These are phyloP conservation scores for Porites lobata DNA, from an alignment of 92 coral and sea anemone genomes.

Conservation along the genomic window DNA sequence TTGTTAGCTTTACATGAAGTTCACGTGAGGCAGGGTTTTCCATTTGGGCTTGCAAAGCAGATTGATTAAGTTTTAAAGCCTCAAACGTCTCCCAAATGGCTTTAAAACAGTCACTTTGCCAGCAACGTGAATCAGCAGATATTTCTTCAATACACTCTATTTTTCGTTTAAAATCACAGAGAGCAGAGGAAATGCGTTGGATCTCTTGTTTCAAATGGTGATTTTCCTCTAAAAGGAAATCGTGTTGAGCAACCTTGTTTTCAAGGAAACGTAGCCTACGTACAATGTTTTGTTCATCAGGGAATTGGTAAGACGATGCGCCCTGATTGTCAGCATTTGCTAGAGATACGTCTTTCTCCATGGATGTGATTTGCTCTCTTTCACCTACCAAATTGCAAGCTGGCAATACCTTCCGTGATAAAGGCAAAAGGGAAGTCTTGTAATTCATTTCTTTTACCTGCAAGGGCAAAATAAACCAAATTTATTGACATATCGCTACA, in stretches of 20 bases:
- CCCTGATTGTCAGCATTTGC: not conserved
- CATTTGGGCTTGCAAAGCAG: not conserved
- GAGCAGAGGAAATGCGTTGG: not conserved
- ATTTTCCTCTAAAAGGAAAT: not conserved
- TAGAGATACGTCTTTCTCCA: not conserved
- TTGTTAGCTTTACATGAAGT: not conserved
- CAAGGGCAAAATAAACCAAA: too few relatives aligned
- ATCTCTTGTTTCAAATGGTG: not conserved
- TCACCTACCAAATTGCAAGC: not conserved
- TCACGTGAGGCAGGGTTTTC: not conserved
- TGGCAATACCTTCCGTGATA: not conserved
- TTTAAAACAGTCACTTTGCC: not conserved
- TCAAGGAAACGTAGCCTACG: slow-evolving; percentile 1
- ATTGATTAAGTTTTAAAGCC: not conserved
- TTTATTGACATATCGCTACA: too few relatives aligned
- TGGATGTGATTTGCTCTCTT: not conserved
- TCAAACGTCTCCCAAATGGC: not conserved
- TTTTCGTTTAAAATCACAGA: not conserved
- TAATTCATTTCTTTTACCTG: not conserved
- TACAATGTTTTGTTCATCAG: not conserved
- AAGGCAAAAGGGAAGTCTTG: not conserved
- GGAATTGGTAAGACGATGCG: not conserved
- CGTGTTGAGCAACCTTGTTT: not conserved
- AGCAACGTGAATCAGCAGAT: not conserved
- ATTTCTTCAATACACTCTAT: not conserved